phyloP scores from a whole-genome alignment of 2,888 invertebrate genomes.

The Caenorhabditis zanzibari region DNA sequence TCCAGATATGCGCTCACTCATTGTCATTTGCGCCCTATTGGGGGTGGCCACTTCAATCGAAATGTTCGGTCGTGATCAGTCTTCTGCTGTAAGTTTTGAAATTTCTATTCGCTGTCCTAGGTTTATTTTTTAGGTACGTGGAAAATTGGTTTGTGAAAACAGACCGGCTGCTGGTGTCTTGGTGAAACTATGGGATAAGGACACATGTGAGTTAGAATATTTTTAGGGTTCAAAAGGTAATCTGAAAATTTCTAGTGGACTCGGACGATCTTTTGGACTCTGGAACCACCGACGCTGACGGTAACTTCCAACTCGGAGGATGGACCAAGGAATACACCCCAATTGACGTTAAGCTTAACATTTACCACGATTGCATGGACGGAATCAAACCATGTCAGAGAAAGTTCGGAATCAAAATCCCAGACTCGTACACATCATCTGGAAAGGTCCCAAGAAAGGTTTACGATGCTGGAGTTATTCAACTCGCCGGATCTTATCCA shows the following conservation, averaged over 20 bases:
- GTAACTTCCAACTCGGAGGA: slow-evolving; percentile 71
- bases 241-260: slow-evolving; percentile 55
- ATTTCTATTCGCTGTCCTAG: too few relatives aligned
- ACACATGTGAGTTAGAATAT: slow-evolving; percentile 62
- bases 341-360: slow-evolving; percentile 82
- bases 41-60: slow-evolving; percentile 61
- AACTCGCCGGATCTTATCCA: slow-evolving; percentile 76
- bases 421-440: slow-evolving; percentile 74
- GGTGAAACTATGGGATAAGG: slow-evolving; percentile 75
- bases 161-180: slow-evolving; percentile 68
- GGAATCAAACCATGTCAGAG: slow-evolving; percentile 80
- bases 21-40: slow-evolving; percentile 46
- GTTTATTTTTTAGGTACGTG: slow-evolving; percentile 52
- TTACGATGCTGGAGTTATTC: slow-evolving; percentile 78
- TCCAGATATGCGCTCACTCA: slow-evolving; percentile 60
- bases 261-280: slow-evolving; percentile 73
- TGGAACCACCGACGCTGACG: slow-evolving; percentile 68
- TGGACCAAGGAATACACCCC: slow-evolving; percentile 81
- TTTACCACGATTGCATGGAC: slow-evolving; percentile 83
- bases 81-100: slow-evolving; percentile 66
- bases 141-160: slow-evolving; percentile 70
- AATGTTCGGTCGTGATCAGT: slow-evolving; percentile 72
- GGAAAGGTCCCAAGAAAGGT: slow-evolving; percentile 73
- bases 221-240: too few relatives aligned
- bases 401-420: slow-evolving; percentile 79